Evolutionary conservation across 2,797 vertebrate genomes (phyloP).

Genomic region (Sarcophilus harrisii): DNA sequence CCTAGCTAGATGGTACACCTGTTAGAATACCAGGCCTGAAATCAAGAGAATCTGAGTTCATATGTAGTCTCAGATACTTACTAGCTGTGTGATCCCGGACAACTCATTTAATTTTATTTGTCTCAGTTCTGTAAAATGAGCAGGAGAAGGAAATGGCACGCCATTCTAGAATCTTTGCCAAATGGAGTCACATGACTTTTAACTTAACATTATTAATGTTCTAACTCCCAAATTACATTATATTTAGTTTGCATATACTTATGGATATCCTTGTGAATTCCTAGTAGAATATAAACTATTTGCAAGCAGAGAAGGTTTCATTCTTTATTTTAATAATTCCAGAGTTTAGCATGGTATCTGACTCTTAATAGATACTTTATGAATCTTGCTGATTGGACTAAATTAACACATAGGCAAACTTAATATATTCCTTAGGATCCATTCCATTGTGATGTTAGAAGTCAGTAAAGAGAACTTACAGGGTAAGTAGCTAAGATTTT

Average conservation of each 20-base stretch:
- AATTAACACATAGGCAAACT: slow-evolving; percentile 64
- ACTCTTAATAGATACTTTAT: not conserved
- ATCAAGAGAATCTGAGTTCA: not conserved
- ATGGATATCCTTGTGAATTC: not conserved
- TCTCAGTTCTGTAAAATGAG: not conserved
- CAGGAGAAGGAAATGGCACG: not conserved
- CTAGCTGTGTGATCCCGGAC: not conserved
- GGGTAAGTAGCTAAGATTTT: not conserved
- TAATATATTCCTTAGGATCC: slow-evolving; percentile 42
- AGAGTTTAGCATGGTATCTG: not conserved
- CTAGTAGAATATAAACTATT: not conserved
- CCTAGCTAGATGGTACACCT: not conserved
- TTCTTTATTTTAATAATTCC: not conserved
- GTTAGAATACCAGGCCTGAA: not conserved
- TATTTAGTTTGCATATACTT: not conserved
- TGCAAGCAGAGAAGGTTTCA: not conserved
- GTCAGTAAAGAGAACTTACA: not conserved
- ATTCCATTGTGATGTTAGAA: not conserved
- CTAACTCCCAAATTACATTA: not conserved
- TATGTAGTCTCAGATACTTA: not conserved
- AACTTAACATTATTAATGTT: not conserved
- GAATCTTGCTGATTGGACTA: slow-evolving; percentile 44
- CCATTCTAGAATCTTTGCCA: not conserved
- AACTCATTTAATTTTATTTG: not conserved
- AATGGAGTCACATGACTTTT: no score